A percentile compares a stretch with the other conserved stretches of the same genome.
phyloP scores from a whole-genome alignment of 2,888 invertebrate genomes.

The Eueremaeus valkanovi region DNA sequence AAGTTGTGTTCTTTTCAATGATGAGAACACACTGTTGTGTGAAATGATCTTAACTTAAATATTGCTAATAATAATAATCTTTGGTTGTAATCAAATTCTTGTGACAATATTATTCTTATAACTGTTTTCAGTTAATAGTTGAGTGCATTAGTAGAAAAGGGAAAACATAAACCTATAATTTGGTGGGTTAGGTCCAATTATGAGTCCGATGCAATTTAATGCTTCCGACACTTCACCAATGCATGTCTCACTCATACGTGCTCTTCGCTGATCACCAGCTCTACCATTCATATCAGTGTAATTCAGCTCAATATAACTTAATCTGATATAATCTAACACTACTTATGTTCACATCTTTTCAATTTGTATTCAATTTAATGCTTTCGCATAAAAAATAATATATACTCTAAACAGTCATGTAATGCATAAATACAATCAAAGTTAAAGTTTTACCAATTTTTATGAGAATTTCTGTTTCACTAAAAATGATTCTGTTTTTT shows the following conservation, averaged over 20 bases:
- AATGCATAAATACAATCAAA: too few relatives aligned
- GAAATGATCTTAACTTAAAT: conserved; percentile 11
- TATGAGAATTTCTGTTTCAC: too few relatives aligned
- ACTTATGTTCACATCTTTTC: background rate
- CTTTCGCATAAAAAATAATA: background rate
- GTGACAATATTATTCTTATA: conserved; percentile 32
- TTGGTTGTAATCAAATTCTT: conserved; percentile 15
- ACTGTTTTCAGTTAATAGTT: conserved; percentile 28
- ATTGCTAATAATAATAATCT: conserved; percentile 20
- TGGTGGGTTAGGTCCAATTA: conserved; percentile 32
- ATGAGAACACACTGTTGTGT: background rate
- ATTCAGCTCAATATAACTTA: background rate
- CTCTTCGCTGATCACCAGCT: too few relatives aligned
- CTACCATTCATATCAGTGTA: background rate
- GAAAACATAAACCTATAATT: conserved; percentile 35
- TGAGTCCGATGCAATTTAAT: conserved; percentile 5
- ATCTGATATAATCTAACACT: background rate
- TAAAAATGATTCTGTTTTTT: too few relatives aligned
- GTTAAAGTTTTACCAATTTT: too few relatives aligned
- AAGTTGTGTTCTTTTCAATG: background rate
- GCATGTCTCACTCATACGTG: conserved; percentile 28
- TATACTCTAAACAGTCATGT: too few relatives aligned
- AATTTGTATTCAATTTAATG: background rate
- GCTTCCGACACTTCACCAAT: conserved; percentile 33
- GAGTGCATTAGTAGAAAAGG: conserved; percentile 35